Percentiles rank a stretch among this genome's conserved stretches.
These are phyloP conservation scores for Astyanax mexicanus DNA, from an alignment of 2,797 vertebrate genomes.

Conservation along the genomic window DNA sequence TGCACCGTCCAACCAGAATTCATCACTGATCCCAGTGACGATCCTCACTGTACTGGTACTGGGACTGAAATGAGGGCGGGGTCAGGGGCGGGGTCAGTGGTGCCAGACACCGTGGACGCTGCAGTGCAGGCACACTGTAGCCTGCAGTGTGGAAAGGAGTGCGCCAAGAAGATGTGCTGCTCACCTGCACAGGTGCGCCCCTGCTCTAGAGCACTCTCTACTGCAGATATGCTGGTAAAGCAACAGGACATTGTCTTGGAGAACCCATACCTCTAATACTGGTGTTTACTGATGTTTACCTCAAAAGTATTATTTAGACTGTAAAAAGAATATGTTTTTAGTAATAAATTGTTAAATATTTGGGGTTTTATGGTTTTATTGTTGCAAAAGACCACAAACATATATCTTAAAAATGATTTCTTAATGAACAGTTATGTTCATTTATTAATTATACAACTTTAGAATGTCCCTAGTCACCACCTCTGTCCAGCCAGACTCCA, in stretches of 20 bases:
- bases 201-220: slow-evolving; percentile 40
- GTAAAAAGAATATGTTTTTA: too few species aligned
- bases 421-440: too few species aligned
- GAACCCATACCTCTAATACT: slow-evolving; percentile 63
- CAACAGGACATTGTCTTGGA: slow-evolving; percentile 66
- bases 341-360: too few species aligned
- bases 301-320: not conserved
- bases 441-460: too few species aligned
- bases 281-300: too few species aligned
- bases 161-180: slow-evolving; percentile 74
- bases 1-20: slow-evolving; percentile 82
- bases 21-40: slow-evolving; percentile 13
- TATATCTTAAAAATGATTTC: too few species aligned
- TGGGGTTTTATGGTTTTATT: too few species aligned
- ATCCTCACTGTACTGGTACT: too few species aligned
- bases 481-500: too few species aligned
- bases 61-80: too few species aligned
- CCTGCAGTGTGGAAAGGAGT: slow-evolving; percentile 70
- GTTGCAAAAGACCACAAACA: too few species aligned
- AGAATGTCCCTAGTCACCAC: too few species aligned
- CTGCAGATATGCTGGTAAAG: slow-evolving; percentile 52
- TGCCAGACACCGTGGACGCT: slow-evolving; percentile 19
- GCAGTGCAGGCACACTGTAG: slow-evolving; percentile 60
- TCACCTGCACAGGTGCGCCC: slow-evolving; percentile 42
- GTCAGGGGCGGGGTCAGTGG: not conserved